Evolutionary conservation across 2,888 invertebrate species (phyloP).

Genomic region (Hypena proboscidalis): DNA sequence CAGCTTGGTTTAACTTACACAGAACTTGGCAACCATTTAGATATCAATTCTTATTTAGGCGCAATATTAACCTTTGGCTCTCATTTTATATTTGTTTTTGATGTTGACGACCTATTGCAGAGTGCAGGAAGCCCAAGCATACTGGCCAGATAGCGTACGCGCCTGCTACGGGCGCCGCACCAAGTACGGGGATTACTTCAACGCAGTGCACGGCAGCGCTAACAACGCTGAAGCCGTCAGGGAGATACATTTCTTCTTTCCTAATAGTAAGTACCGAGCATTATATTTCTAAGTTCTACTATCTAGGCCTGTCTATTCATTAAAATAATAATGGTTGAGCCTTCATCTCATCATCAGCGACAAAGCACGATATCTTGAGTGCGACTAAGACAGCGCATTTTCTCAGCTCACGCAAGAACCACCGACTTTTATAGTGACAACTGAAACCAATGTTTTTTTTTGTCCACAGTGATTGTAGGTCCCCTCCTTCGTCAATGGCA

Average conservation of each 20-base stretch:
- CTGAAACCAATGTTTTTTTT: neutral
- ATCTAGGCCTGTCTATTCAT: neutral
- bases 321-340: too few relatives aligned
- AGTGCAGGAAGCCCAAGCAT: constrained; percentile 87
- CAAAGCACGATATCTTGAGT: too few relatives aligned
- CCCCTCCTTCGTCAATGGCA: constrained; percentile 87
- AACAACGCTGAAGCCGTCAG: constrained; percentile 86
- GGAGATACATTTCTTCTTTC: constrained; percentile 96
- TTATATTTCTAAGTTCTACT: neutral
- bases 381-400: too few relatives aligned
- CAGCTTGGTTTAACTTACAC: too few relatives aligned
- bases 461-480: constrained; percentile 88
- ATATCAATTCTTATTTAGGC: too few relatives aligned
- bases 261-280: constrained; percentile 88
- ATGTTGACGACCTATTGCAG: too few relatives aligned
- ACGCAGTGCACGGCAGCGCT: constrained; percentile 93
- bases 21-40: too few relatives aligned
- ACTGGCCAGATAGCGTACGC: constrained; percentile 89
- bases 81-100: neutral
- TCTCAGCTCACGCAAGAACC: too few relatives aligned
- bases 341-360: too few relatives aligned
- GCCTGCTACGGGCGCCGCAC: constrained; percentile 89
- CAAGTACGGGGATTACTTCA: constrained; percentile 86
- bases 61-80: too few relatives aligned
- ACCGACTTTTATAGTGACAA: neutral